These are phyloP conservation scores for Nemotelus pantherinus DNA, from an alignment of 2,888 invertebrate species.

Conservation along the genomic window DNA sequence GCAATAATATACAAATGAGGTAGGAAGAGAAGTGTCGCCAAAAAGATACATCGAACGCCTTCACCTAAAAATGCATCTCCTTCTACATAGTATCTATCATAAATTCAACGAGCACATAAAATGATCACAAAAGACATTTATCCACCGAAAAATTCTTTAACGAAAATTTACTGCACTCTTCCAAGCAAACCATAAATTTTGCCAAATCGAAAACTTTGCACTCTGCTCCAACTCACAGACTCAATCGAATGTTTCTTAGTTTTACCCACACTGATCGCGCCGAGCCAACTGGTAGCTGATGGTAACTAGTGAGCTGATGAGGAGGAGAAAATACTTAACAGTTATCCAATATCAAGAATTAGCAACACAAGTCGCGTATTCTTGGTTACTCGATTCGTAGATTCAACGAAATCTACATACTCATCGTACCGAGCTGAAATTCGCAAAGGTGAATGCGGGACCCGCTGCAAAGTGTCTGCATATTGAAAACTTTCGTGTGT, in stretches of 20 bases:
- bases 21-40: too few relatives aligned
- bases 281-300: slow-evolving; percentile 10
- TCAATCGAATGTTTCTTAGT: slow-evolving; percentile 18
- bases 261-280: slow-evolving; percentile 11
- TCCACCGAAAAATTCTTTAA: too few relatives aligned
- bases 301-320: slow-evolving; percentile 33
- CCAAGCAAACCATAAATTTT: too few relatives aligned
- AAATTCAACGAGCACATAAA: too few relatives aligned
- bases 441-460: slow-evolving; percentile 16
- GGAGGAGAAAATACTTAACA: slow-evolving; percentile 42
- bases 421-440: not conserved
- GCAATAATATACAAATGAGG: too few relatives aligned
- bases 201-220: too few relatives aligned
- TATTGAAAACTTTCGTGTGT: slow-evolving; percentile 28
- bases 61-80: too few relatives aligned
- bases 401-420: slow-evolving; percentile 19
- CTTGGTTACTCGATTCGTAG: slow-evolving; percentile 35
- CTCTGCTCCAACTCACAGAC: too few relatives aligned
- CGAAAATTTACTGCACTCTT: too few relatives aligned
- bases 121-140: too few relatives aligned
- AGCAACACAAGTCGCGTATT: slow-evolving; percentile 44
- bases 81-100: too few relatives aligned
- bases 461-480: slow-evolving; percentile 14
- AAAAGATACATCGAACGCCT: too few relatives aligned
- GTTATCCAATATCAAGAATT: slow-evolving; percentile 37